A percentile compares a stretch with the other conserved stretches of the same genome.
These are phyloP conservation scores for Apodemia duryi DNA, from an alignment of 2,888 invertebrate species.

Conservation along the genomic window DNA sequence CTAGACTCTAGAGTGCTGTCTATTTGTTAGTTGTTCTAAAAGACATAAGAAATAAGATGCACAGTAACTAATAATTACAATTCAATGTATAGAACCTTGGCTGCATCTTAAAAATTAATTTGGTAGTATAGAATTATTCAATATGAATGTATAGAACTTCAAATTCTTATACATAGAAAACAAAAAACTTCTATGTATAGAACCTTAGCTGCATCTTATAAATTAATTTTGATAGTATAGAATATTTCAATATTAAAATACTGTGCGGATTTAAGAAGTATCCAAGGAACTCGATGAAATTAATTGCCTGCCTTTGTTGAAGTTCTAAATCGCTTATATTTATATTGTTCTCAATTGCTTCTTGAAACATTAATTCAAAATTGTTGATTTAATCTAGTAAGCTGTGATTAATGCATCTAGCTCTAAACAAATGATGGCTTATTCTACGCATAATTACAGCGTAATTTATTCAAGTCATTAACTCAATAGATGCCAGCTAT, in stretches of 20 bases:
- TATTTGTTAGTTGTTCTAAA: no score
- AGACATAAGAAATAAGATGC: no score
- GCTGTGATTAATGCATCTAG: slow-evolving; percentile 15
- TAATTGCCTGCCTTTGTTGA: neutral
- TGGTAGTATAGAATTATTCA: no score
- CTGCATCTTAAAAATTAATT: no score
- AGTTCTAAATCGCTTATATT: slow-evolving; percentile 28
- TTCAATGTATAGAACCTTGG: no score
- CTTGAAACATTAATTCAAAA: slow-evolving; percentile 26
- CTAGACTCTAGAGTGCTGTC: no score
- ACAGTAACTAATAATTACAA: no score
- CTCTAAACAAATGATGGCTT: slow-evolving; percentile 15
- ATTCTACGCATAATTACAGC: slow-evolving; percentile 9
- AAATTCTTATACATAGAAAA: no score
- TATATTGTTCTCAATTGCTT: slow-evolving; percentile 27
- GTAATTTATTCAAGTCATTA: slow-evolving; percentile 10
- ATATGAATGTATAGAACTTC: no score
- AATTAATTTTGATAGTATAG: no score
- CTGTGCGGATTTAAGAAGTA: neutral
- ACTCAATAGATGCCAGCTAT: slow-evolving; percentile 22
- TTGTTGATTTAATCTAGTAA: slow-evolving; percentile 25
- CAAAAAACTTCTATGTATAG: no score
- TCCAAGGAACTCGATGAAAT: neutral
- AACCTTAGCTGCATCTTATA: no score
- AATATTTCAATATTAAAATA: neutral